Base-by-base conservation (phyloP, 2,113 vertebrate genomes). In the Rhea pennata region DNA sequence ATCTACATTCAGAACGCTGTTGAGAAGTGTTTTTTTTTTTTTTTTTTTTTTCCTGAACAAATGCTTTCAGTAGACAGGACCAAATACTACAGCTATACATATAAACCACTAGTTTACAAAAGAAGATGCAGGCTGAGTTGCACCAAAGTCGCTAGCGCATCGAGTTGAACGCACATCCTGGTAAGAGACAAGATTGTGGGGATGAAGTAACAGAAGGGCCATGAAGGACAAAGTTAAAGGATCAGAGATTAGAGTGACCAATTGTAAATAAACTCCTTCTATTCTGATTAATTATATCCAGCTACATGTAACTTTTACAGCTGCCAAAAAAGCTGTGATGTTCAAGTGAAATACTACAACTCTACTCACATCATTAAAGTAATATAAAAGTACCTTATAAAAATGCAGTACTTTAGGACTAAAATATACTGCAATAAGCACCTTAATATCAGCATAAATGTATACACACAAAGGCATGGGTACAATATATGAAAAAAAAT, bases 11-110 rank as follows among this genome's bases (percentile, higher is more conserved):
- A 78, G 40, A 44, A 78, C 69, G 58, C 31, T 64, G 24, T 48
- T 72, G 5, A 6, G 3, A 13, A 9, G 12, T 1, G 5, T n/a
- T n/a, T n/a, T n/a, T n/a, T n/a, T 58, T 62, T 5, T 39, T 20
- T 5, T 19, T n/a, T 26, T 39, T 85, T 87, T 80, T 65, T 9
- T 31, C 48, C n/a, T 66, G 11, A 95, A 66, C 1, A 33, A 44
- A 50, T 24, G 29, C 1, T 29, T 92, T 84, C n/a, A 86, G 31
- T 11, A 71, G 56, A 69, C 12, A 23, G 65, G 40, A 65, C 27
- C 66, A 59, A 90, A 71, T 33, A 36, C 31, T 65, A n/a, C 29
- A 95, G 15, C 33, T 36, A 59, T 2, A 26, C 10, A 69, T 76
- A 14, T 33, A 51, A 75, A 92, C 54, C 15, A 73, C 3, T 27